phyloP scores from a whole-genome alignment of 2,888 invertebrate species.

The Zonitis immaculata region DNA sequence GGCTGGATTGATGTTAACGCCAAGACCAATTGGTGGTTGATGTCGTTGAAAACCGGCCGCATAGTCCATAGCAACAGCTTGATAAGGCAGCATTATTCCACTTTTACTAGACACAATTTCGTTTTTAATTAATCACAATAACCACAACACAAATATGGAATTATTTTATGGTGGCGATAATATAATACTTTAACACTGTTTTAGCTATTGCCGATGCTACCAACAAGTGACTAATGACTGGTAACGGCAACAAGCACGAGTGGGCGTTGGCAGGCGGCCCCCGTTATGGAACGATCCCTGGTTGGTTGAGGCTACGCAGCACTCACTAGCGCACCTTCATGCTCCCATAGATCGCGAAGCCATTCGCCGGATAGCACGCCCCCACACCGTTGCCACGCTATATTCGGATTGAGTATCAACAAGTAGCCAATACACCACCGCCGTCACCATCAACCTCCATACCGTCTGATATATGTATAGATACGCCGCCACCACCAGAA shows the following conservation, averaged over 20 bases:
- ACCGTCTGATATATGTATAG: conserved; percentile 21
- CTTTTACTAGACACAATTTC: conserved; percentile 20
- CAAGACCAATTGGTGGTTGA: conserved; percentile 47
- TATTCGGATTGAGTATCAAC: conserved; percentile 42
- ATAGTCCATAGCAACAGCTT: conserved; percentile 84
- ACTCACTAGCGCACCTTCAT: conserved; percentile 36
- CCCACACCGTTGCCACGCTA: conserved; percentile 37
- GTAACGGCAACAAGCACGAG: conserved; percentile 32
- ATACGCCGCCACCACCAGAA: conserved; percentile 16
- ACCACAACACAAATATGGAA: conserved; percentile 16
- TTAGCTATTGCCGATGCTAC: conserved; percentile 28
- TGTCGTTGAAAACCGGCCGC: conserved; percentile 52
- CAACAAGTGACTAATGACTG: conserved; percentile 40
- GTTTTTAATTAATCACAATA: conserved; percentile 6
- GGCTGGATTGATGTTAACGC: conserved; percentile 65
- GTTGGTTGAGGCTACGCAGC: conserved; percentile 47
- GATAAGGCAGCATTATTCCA: conserved; percentile 73
- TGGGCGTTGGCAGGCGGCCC: conserved; percentile 39
- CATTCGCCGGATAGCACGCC: conserved; percentile 43
- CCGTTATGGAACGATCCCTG: conserved; percentile 41
- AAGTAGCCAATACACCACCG: conserved; percentile 49
- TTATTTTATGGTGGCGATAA: conserved; percentile 9
- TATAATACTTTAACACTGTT: conserved; percentile 8
- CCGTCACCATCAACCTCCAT: conserved; percentile 23
- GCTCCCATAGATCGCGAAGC: conserved; percentile 39